Evolutionary conservation across 2,888 invertebrate species (phyloP), one percentile per base, ranked within the genome.

Genomic region (Caenorhabditis sp.): DNA sequence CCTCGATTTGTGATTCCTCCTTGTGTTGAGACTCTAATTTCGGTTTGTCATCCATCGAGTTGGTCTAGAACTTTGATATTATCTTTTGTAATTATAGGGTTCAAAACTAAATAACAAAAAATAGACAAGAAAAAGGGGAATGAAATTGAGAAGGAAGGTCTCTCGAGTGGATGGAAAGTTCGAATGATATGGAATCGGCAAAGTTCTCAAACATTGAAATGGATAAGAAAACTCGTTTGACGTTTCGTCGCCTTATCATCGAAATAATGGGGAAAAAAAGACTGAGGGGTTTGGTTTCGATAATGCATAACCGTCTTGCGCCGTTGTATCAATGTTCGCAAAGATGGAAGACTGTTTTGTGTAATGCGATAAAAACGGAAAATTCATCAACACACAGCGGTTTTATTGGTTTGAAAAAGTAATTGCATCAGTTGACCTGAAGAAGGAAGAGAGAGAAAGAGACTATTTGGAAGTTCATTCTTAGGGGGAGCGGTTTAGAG

Each of bases 211-310:
- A 28, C 35, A 4, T 35, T 22, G 19, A 47, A 31, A 47, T 19
- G 41, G 73, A 54, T 41, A 51, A 24, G 54, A 54, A 66, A 72
- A 72, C 72, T 64, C 54, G 54, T 63, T 63, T 64, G 24, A 28
- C 63, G 63, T 63, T 63, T 63, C 26, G 16, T n/a, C 24, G 14
- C 63, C 14, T n/a, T 44, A 44, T 44, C 63, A 44, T 26, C 44
- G 26, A 28, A 44, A 63, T 26, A 54, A 26, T n/a, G n/a, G 14
- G 5, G 24, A 63, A 63, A 63, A 63, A 63, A 63, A 16, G 63
- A 26, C 63, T 63, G 63, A 44, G 16, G 24, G 16, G 24, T 24
- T 54, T 54, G n/a, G 44, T 26, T 44, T 8, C 16, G 44, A 59
- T 59, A 59, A 38, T 22, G 59, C 6, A 22, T 16, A 63, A 26